Conservation (phyloP, 2,113 vertebrate genomes). For the Entosphenus tridentatus region DNA sequence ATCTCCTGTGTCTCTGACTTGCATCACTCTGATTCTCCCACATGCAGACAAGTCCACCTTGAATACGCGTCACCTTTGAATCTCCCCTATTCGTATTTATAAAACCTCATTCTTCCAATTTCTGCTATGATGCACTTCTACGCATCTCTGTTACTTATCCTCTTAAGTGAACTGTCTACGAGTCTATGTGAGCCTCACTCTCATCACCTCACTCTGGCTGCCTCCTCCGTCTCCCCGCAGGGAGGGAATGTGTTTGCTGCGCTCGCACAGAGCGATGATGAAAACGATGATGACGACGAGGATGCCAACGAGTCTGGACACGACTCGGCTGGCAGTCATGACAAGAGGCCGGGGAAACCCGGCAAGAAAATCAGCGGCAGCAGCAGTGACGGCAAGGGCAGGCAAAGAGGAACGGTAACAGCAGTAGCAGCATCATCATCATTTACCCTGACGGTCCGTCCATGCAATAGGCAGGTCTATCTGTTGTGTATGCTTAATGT, state of each 20-base stretch:
- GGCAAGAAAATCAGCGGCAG: conserved; percentile 20
- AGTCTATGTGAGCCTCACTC: no score
- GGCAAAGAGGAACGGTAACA: neutral
- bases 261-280: conserved; percentile 39
- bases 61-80: neutral
- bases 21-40: no score
- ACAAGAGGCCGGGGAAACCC: conserved; percentile 14
- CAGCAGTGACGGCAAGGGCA: conserved; percentile 10
- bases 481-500: no score
- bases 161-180: neutral
- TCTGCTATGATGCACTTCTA: neutral
- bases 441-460: neutral
- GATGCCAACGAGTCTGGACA: neutral
- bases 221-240: conserved; percentile 15
- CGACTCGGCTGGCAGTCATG: neutral
- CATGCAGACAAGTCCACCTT: no score
- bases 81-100: neutral
- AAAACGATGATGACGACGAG: conserved; percentile 29
- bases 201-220: neutral
- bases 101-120: neutral
- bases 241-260: conserved; percentile 53
- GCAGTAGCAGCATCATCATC: neutral
- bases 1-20: no score
- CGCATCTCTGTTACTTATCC: neutral
- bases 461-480: neutral